Percentiles rank a stretch among this genome's conserved stretches.
Conservation (phyloP, 2,888 invertebrate species). For the Drosophila engyochracea region DNA sequence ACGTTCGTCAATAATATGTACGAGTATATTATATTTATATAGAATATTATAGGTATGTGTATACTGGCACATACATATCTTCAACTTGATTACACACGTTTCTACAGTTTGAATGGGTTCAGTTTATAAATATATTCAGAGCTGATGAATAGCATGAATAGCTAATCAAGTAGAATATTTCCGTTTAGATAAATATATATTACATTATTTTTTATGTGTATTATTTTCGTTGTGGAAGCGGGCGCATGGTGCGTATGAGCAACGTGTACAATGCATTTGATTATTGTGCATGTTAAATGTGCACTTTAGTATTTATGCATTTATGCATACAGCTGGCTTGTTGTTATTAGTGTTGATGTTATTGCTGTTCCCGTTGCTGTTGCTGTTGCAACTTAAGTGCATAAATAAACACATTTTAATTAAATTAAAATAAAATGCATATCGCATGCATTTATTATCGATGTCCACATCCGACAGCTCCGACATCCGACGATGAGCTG, state of each 20-base stretch:
- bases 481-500: slow-evolving; percentile 36
- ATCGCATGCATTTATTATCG: slow-evolving; percentile 67
- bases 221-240: not conserved
- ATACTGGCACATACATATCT: not conserved
- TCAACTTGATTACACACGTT: not conserved
- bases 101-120: not conserved
- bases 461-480: slow-evolving; percentile 56
- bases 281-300: slow-evolving; percentile 55
- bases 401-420: slow-evolving; percentile 80
- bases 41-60: not conserved
- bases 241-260: slow-evolving; percentile 44
- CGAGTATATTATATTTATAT: not conserved
- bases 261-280: slow-evolving; percentile 45
- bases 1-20: not conserved
- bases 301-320: slow-evolving; percentile 52
- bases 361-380: slow-evolving; percentile 28
- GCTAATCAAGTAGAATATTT: slow-evolving; percentile 8
- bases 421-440: slow-evolving; percentile 76
- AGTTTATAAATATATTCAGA: not conserved
- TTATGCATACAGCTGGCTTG: slow-evolving; percentile 51
- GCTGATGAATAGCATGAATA: not conserved
- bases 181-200: slow-evolving; percentile 1
- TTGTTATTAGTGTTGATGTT: slow-evolving; percentile 12
- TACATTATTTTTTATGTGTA: not conserved
- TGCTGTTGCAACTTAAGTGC: slow-evolving; percentile 69